Conservation (phyloP, 2,797 vertebrate genomes). For the Pyrocephalus nanus region DNA sequence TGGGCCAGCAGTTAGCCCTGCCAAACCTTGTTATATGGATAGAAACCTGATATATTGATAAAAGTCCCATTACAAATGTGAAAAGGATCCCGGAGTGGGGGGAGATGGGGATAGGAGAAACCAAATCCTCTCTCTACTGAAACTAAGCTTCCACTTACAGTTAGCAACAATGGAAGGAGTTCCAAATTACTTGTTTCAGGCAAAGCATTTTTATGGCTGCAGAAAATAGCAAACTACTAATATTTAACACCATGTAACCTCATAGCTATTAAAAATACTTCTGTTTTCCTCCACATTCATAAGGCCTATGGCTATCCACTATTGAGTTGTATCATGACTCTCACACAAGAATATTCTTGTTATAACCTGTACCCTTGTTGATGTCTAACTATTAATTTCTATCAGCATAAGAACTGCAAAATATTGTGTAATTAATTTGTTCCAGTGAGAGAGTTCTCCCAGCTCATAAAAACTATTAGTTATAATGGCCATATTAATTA, state of each 20-base stretch:
- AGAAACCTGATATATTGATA: background rate
- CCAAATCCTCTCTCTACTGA: background rate
- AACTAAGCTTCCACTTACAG: background rate
- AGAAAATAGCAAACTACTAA: background rate
- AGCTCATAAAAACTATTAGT: background rate
- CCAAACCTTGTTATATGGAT: background rate
- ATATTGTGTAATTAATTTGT: background rate
- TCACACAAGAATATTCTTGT: background rate
- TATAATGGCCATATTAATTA: background rate
- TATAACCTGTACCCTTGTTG: background rate
- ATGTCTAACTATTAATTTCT: background rate
- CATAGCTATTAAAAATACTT: background rate
- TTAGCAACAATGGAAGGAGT: background rate
- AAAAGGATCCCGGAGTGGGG: background rate
- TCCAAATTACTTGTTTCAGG: background rate
- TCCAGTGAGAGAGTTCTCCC: background rate
- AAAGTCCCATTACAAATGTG: background rate
- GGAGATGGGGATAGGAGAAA: background rate
- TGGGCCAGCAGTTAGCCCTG: background rate
- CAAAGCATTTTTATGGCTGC: background rate
- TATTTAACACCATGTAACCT: background rate
- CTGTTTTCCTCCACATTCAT: background rate
- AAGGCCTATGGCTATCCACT: background rate
- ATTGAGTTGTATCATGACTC: background rate
- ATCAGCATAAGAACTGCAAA: background rate